These are phyloP conservation scores for Xenopus petersii DNA, from an alignment of 2,797 vertebrate species.

Conservation along the genomic window DNA sequence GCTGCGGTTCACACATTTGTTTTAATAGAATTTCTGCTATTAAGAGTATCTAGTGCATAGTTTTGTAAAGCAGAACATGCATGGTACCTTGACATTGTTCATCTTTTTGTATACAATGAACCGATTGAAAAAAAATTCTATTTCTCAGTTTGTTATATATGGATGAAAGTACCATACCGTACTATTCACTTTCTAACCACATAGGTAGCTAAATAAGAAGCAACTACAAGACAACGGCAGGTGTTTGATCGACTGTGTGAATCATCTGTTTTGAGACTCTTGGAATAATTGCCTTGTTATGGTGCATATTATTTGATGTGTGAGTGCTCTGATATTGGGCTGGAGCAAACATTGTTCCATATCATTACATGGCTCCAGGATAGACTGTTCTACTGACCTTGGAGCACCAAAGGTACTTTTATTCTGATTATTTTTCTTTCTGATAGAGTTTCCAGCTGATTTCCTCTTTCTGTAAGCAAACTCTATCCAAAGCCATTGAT, in stretches of 20 bases:
- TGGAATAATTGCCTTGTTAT: constrained; percentile 3
- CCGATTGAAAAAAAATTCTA: too few species aligned
- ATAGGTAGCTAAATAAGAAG: not conserved
- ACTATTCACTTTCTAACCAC: not conserved
- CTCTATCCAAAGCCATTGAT: not conserved
- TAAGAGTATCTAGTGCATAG: too few species aligned
- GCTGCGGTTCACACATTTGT: too few species aligned
- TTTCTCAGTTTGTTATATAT: too few species aligned
- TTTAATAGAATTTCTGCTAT: too few species aligned
- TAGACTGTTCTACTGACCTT: not conserved
- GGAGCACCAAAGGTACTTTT: not conserved
- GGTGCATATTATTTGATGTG: not conserved
- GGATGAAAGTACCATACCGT: not conserved
- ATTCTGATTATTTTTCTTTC: constrained; percentile 4
- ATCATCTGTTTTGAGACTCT: not conserved
- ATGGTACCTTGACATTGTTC: too few species aligned
- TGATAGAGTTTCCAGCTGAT: not conserved
- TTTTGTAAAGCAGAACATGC: too few species aligned
- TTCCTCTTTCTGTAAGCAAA: not conserved
- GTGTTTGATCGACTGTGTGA: not conserved
- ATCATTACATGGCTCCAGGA: not conserved
- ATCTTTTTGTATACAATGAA: too few species aligned
- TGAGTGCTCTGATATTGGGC: not conserved
- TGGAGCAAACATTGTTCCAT: not conserved
- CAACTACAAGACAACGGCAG: not conserved